These are phyloP conservation scores for Drosophila jambulina DNA, from an alignment of 1,140 invertebrate genomes.

Conservation along the genomic window DNA sequence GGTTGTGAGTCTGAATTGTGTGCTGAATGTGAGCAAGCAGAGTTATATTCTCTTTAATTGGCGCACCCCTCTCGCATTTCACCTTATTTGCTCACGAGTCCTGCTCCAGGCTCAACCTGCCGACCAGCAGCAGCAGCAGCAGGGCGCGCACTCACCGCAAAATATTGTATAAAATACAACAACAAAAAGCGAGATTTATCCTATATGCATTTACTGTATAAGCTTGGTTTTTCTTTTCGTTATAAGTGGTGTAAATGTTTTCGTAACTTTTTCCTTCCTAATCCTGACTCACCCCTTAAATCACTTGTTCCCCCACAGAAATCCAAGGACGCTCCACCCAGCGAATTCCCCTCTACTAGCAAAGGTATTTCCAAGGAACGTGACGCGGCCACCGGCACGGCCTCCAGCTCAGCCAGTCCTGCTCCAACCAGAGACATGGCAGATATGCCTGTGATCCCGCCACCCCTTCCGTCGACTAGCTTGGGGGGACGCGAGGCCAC, in stretches of 20 bases:
- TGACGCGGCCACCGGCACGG: constrained; percentile 39
- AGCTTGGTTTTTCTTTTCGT: constrained; percentile 59
- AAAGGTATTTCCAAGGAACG: constrained; percentile 72
- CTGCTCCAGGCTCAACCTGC: constrained; percentile 44
- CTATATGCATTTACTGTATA: constrained; percentile 45
- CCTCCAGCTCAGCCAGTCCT: constrained; percentile 22
- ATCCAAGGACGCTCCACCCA: constrained; percentile 67
- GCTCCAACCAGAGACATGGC: constrained; percentile 50
- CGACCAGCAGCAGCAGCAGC: constrained; percentile 64
- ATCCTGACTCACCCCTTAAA: constrained; percentile 2
- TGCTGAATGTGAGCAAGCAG: constrained; percentile 38
- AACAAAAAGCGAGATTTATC: constrained; percentile 22
- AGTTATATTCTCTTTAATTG: constrained; percentile 62
- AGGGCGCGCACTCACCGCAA: constrained; percentile 58
- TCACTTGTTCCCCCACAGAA: constrained; percentile 42
- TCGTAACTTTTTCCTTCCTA: neutral
- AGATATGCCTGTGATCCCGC: constrained; percentile 62
- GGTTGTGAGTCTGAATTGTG: constrained; percentile 76
- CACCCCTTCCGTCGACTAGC: constrained; percentile 11
- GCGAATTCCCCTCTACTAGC: constrained; percentile 75
- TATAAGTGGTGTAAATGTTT: constrained; percentile 56
- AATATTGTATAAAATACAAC: constrained; percentile 25
- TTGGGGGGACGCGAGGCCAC: constrained; percentile 41
- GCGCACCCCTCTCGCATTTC: constrained; percentile 56
- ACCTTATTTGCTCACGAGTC: constrained; percentile 52